Base-by-base conservation (phyloP, 2,113 vertebrate species). In the Emydura subglobosa region DNA sequence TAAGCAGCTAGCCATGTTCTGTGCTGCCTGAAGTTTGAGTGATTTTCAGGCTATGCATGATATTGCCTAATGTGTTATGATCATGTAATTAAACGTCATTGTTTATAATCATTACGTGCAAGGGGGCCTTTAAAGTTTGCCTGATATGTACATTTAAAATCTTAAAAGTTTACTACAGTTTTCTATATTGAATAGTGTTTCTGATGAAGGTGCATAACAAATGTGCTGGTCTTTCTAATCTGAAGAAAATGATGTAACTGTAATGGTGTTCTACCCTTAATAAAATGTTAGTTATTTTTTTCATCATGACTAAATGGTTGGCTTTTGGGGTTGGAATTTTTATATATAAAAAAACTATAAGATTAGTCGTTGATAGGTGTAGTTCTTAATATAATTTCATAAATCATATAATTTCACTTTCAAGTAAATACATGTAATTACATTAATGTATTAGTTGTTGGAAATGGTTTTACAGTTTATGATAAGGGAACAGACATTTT, bases 391-490 rank as follows among this genome's bases (percentile, higher is more conserved):
- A 87, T 94, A 94, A 92, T 44, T 76, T 94, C 94, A 87, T 90
- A 93, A 91, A 95, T 96, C 91, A 53, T 14, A 44, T 95, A 92
- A 96, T 97, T 96, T 96, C 88, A 92, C 90, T 97, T 96, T 91
- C 74, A 16, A 47, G 19, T 78, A 78, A 96, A 93, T 93, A 87
- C 93, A 96, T 94, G 86, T 95, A 92, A 94, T 97, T 72, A 39
- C n/a, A 39, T 5, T 1, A 72, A 72, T 22, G 21, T 72, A 39
- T 39, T 96, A 96, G 79, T 57, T 95, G 89, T 93, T 95, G 92
- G 93, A 97, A 94, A 83, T 85, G 79, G 84, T 91, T 97, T 59
- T 89, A 79, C 54, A 93, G 79, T 92, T 85, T 92, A 91, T 95
- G 95, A 86, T 93, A 95, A 95, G 68, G 87, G 94, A 97, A 86